phyloP scores from a whole-genome alignment of 2,113 vertebrate species.

The Hylia prasina region DNA sequence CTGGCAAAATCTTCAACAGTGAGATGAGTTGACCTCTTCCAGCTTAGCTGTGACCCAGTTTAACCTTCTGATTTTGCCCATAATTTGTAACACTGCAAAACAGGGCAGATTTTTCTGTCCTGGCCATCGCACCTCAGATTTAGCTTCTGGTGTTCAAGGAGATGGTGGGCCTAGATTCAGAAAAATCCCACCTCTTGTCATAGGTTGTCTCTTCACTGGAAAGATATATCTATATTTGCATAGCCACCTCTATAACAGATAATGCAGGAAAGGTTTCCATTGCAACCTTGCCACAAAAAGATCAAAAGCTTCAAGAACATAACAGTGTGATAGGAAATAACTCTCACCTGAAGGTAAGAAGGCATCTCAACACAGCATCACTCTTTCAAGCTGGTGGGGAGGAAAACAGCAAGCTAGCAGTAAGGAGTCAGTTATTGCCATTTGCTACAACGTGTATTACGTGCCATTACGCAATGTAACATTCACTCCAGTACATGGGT shows the following conservation, averaged over 20 bases:
- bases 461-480: neutral
- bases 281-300: neutral
- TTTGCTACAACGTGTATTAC: rapidly evolving
- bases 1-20: neutral
- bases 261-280: neutral
- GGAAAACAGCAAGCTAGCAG: neutral
- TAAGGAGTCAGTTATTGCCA: neutral
- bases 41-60: neutral
- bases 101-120: neutral
- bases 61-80: neutral
- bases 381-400: neutral
- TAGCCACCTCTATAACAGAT: neutral
- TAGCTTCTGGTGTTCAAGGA: neutral
- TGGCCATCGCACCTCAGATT: neutral
- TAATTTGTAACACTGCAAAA: neutral
- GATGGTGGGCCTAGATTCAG: neutral
- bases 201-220: neutral
- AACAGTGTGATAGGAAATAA: neutral
- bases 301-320: neutral
- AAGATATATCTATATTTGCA: neutral
- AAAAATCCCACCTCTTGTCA: neutral
- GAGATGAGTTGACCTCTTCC: neutral
- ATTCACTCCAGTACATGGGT: neutral
- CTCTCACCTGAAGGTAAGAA: neutral
- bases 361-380: neutral